These are phyloP conservation scores for Eospalax fontanierii DNA, from an alignment of 2,797 vertebrate genomes.

Conservation along the genomic window DNA sequence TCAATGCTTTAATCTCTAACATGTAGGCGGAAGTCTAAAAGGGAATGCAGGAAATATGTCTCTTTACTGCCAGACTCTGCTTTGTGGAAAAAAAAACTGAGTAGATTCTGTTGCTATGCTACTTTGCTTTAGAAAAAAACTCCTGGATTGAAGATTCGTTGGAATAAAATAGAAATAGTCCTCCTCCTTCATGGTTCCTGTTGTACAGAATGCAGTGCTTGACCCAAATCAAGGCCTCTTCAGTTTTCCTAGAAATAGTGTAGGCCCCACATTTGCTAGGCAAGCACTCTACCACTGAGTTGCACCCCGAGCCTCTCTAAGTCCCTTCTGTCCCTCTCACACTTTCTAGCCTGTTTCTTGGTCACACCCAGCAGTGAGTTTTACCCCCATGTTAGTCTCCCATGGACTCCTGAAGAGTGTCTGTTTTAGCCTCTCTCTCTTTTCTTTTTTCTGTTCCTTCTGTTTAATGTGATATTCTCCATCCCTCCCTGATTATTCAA, in stretches of 20 bases:
- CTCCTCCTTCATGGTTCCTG: neutral
- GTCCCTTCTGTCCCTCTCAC: no score
- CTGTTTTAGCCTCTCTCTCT: neutral
- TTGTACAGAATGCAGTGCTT: neutral
- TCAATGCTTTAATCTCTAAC: slow-evolving; percentile 54
- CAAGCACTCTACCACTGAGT: neutral
- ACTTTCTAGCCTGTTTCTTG: neutral
- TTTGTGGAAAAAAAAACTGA: slow-evolving; percentile 21
- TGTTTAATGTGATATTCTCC: neutral
- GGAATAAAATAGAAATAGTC: neutral
- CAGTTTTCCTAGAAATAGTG: neutral
- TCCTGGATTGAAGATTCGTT: neutral
- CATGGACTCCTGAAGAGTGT: neutral
- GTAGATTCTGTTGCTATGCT: neutral
- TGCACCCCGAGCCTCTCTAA: neutral
- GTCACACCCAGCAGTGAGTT: neutral
- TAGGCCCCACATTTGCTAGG: neutral
- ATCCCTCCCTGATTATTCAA: neutral
- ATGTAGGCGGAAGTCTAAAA: slow-evolving; percentile 43
- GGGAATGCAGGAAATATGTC: slow-evolving; percentile 8
- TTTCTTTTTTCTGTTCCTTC: neutral
- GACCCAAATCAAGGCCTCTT: neutral
- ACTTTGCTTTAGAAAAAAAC: neutral
- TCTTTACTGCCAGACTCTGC: neutral
- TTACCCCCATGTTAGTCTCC: neutral